phyloP scores from a whole-genome alignment of 1,140 invertebrate species.

The Periplaneta americana region DNA sequence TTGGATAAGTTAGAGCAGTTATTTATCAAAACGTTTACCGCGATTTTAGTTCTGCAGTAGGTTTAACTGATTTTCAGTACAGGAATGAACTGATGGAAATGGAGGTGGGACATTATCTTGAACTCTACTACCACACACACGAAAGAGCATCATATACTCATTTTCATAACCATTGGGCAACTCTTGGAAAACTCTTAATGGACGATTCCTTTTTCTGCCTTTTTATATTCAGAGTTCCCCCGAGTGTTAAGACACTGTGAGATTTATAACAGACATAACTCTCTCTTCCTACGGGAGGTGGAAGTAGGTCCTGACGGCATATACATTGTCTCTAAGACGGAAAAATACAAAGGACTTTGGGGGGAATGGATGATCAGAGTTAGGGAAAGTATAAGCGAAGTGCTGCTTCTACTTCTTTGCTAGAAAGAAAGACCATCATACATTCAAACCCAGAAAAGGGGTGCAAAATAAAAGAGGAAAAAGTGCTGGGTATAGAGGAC shows the following conservation, averaged over 20 bases:
- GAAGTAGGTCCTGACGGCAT: constrained; percentile 15
- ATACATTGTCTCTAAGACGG: constrained; percentile 18
- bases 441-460: background rate
- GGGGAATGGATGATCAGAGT: constrained; percentile 17
- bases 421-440: background rate
- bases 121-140: background rate
- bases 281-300: background rate
- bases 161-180: constrained; percentile 20
- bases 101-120: background rate
- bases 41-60: background rate
- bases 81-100: background rate
- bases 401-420: background rate
- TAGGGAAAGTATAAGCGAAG: constrained; percentile 13
- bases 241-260: constrained; percentile 15
- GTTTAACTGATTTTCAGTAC: background rate
- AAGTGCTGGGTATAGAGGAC: background rate
- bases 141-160: constrained; percentile 12
- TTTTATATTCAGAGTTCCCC: constrained; percentile 17
- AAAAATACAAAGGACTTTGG: constrained; percentile 11
- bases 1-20: no score
- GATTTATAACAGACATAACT: constrained; percentile 18
- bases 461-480: background rate
- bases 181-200: constrained; percentile 18
- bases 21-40: no score
- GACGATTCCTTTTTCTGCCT: constrained; percentile 13